phyloP scores from a whole-genome alignment of 1,140 invertebrate genomes.

The Eupristina koningsbergeri region DNA sequence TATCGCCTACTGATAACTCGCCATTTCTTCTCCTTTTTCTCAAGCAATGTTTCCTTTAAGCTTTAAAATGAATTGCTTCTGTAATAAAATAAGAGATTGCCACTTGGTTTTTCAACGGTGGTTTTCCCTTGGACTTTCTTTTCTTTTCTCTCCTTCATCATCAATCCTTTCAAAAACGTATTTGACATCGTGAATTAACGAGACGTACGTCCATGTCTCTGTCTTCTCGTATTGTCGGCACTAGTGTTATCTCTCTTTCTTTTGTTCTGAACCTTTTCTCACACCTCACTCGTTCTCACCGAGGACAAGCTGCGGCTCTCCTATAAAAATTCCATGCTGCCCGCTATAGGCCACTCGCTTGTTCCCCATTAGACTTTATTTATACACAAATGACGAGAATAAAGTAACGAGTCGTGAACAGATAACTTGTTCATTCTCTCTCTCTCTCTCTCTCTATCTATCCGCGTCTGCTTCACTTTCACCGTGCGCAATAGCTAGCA shows the following conservation, averaged over 20 bases:
- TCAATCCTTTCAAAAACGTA: not conserved
- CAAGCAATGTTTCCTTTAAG: too few species aligned
- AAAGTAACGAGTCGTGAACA: constrained; percentile 44
- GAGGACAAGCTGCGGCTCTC: not conserved
- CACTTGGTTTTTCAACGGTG: too few species aligned
- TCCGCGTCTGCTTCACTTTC: constrained; percentile 27
- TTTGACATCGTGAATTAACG: constrained; percentile 41
- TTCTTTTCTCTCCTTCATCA: not conserved
- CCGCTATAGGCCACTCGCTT: constrained; percentile 27
- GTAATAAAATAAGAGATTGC: too few species aligned
- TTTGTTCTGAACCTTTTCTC: constrained; percentile 21
- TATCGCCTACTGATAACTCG: not conserved
- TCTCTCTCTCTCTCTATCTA: constrained; percentile 35
- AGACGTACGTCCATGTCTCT: not conserved
- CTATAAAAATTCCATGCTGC: constrained; percentile 40
- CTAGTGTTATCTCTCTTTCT: constrained; percentile 25
- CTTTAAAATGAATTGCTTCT: too few species aligned
- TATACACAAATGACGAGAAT: constrained; percentile 46
- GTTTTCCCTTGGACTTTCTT: not conserved
- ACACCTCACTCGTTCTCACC: constrained; percentile 24
- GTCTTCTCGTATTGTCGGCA: not conserved
- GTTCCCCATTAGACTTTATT: constrained; percentile 50
- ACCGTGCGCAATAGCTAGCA: not conserved
- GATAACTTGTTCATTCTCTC: constrained; percentile 27
- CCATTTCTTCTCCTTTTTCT: not conserved